Base-by-base conservation (phyloP, 2,113 vertebrate species). In the Lamprologus lemairii region DNA sequence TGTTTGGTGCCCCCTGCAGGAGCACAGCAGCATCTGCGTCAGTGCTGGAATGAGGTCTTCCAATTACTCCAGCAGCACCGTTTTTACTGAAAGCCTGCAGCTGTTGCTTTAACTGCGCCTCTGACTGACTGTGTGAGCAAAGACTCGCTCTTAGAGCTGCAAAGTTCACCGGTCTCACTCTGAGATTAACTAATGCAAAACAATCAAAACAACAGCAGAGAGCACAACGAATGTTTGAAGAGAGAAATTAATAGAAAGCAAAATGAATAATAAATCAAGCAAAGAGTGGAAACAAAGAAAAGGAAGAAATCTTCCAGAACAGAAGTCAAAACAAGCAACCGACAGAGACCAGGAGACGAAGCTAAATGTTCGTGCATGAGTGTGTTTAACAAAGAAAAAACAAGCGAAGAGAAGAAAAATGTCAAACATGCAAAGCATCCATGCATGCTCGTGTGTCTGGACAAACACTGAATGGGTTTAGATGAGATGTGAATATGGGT, bases 121-220 rank as follows among this genome's bases (percentile, higher is more conserved):
- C 45, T 40, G 71, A 87, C 68, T 14, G 57, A 83, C 21, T 14
- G 68, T 4, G 53, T 79, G 26, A 71, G 54, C 37, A 23, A 51
- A 88, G 84, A 16, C 19, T 78, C 31, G 9, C 37, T 11, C 51
- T 91, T 90, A 87, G 83, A 85, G 82, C 81, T 49, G 78, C 73
- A 68, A 73, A 79, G 84, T 51, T 65, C 82, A 85, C 89, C 8
- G 88, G 83, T 84, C 85, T 88, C 86, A 54, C 89, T 81, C 71
- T 23, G 7, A 7, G 42, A 42, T 14, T 37, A 58, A 71, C 8
- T 47, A 31, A 90, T 11, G 86, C 91, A 94, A 88, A 92, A 93
- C 87, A 96, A 94, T 88, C 51, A 93, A 92, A 91, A 89, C 89
- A 93, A 94, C 90, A 92, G 85, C 79, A 47, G 83, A 86, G 55